phyloP scores from a whole-genome alignment of 2,888 invertebrate genomes.

The Suillia variegata region DNA sequence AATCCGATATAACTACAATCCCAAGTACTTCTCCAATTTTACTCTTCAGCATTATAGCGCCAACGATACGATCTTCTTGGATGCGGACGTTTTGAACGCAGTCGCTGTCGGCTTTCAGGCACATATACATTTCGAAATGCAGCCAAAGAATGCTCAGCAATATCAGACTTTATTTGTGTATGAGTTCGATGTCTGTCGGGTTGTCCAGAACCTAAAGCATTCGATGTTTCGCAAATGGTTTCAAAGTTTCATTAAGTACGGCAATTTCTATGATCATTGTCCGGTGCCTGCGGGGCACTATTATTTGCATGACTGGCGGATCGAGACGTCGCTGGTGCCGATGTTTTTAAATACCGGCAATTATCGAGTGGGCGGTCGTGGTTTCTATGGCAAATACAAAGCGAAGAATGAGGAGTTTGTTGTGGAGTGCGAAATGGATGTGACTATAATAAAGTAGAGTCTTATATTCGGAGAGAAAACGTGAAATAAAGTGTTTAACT shows the following conservation, averaged over 20 bases:
- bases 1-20: conserved; percentile 12
- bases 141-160: background rate
- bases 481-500: no score
- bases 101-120: background rate
- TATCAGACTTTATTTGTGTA: background rate
- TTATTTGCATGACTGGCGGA: conserved; percentile 9
- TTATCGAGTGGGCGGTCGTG: background rate
- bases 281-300: conserved; percentile 6
- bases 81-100: background rate
- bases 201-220: background rate
- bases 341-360: background rate
- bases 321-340: background rate
- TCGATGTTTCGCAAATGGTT: conserved; percentile 6
- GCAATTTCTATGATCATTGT: conserved; percentile 16
- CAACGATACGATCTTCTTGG: conserved; percentile 7
- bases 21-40: conserved; percentile 20
- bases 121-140: background rate
- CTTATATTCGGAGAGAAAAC: background rate
- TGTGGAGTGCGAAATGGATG: background rate
- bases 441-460: background rate
- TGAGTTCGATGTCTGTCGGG: conserved; percentile 8
- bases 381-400: conserved; percentile 12
- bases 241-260: background rate
- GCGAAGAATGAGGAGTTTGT: conserved; percentile 15
- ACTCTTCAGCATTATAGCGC: conserved; percentile 8